phyloP scores from a whole-genome alignment of 2,113 vertebrate genomes.

The Psilopsiagon aymara region DNA sequence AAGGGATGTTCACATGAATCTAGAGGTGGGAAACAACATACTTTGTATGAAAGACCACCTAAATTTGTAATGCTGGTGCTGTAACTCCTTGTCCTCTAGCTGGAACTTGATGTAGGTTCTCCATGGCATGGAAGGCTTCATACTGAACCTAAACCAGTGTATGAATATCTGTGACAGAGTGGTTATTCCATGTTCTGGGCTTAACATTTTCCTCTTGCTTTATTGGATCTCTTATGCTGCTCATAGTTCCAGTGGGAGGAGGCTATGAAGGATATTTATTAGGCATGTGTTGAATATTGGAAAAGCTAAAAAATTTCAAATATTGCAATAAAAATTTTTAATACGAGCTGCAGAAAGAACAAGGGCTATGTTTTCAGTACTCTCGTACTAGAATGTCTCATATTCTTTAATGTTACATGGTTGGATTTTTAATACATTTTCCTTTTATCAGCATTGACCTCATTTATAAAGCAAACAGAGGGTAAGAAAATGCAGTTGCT shows the following conservation, averaged over 20 bases:
- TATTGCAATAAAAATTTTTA: neutral
- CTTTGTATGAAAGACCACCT: neutral
- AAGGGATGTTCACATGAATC: neutral
- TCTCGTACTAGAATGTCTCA: neutral
- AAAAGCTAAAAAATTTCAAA: constrained; percentile 6
- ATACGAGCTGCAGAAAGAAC: neutral
- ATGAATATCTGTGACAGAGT: neutral
- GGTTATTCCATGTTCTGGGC: neutral
- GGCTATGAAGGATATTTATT: neutral
- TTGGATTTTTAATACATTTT: neutral
- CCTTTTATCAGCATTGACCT: neutral
- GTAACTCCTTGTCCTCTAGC: neutral
- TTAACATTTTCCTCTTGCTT: constrained; percentile 3
- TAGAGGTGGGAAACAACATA: neutral
- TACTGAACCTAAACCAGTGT: neutral
- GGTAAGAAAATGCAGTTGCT: constrained; percentile 30
- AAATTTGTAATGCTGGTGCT: neutral
- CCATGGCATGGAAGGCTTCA: neutral
- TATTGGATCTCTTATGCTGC: neutral
- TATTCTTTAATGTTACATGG: neutral
- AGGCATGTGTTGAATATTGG: neutral
- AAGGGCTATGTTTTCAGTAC: neutral
- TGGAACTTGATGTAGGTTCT: neutral
- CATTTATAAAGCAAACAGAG: neutral
- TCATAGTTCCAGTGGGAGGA: neutral